Percentiles rank a stretch among this genome's conserved stretches.
phyloP scores from a whole-genome alignment of 2,797 vertebrate species.

The Microctenopoma stevenorrisi region DNA sequence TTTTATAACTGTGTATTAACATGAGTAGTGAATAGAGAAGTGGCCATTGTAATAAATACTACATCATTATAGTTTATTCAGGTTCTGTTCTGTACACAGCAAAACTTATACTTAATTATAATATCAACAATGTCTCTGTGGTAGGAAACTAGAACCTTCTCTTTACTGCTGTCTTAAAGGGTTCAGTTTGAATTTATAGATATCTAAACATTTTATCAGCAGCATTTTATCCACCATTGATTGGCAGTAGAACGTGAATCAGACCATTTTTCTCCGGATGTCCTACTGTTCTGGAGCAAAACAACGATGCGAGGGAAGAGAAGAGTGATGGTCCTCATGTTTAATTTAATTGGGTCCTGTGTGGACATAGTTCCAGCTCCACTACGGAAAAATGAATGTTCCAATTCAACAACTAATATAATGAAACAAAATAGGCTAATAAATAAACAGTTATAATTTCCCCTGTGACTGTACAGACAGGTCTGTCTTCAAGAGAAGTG shows the following conservation, averaged over 20 bases:
- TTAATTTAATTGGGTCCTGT: slow-evolving; percentile 73
- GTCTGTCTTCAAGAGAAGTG: slow-evolving; percentile 27
- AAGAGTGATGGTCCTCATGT: slow-evolving; percentile 55
- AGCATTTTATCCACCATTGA: slow-evolving; percentile 58
- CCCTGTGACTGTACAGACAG: slow-evolving; percentile 48
- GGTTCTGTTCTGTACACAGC: too few relatives aligned
- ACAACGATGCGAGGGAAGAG: slow-evolving; percentile 14
- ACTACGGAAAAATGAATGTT: slow-evolving; percentile 69
- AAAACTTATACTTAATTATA: too few relatives aligned
- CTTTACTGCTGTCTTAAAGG: too few relatives aligned
- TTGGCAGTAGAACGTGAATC: slow-evolving; percentile 51
- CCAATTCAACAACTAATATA: slow-evolving; percentile 62
- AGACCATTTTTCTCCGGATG: slow-evolving; percentile 18
- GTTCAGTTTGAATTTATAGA: slow-evolving; percentile 22
- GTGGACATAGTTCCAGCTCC: slow-evolving; percentile 65
- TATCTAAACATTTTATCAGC: slow-evolving; percentile 33
- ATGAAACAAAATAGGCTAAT: slow-evolving; percentile 58
- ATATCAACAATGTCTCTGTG: too few relatives aligned
- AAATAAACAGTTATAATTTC: slow-evolving; percentile 68
- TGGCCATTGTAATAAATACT: neutral
- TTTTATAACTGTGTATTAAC: too few relatives aligned
- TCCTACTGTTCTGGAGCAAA: slow-evolving; percentile 23
- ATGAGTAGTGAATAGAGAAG: neutral
- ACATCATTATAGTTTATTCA: too few relatives aligned
- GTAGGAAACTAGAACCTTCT: too few relatives aligned